Base-by-base conservation (phyloP, 2,888 invertebrate species). In the Ormyrus pomaceus region DNA sequence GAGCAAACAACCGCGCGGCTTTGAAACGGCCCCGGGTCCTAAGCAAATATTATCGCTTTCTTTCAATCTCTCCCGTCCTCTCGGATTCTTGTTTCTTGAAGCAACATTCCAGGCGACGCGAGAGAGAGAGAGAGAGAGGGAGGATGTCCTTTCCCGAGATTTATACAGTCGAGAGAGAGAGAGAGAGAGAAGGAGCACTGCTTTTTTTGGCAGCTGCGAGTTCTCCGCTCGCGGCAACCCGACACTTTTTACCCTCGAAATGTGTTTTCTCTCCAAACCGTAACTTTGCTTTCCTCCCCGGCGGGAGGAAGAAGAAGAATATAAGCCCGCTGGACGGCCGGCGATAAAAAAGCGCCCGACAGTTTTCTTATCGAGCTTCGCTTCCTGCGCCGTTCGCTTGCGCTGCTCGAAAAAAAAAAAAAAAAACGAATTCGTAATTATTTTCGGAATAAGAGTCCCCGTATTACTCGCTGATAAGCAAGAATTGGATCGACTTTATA, bases 11-110 rank as follows among this genome's bases (percentile, higher is more conserved):
- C 34, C 34, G 65, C 65, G 64, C 48, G 50, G 34, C n/a, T 34
- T 56, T n/a, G 51, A 11, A 34, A 13, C 58, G 11, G 19, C 10
- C 51, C 7, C 48, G 34, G 66, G 61, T 73, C 69, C 79, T 74
- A 79, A 79, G 48, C 79, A 50, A 77, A 79, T 62, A 82, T 74
- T 72, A 75, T 79, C 78, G 73, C 64, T 64, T 58, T 72, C 69
- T 69, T 77, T 75, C 80, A 64, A 66, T 77, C 68, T 77, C 48
- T 61, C 55, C 51, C 62, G 19, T 10, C 13, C 64, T 45, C 55
- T 10, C 5, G 69, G 69, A 62, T 77, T 70, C 53, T 34, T 70
- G 64, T 77, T 77, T 70, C 77, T 64, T 77, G 64, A 70, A 56
- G 70, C 13, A 77, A 64, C 70, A 70, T 34, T 34, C 34, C 34